phyloP scores from a whole-genome alignment of 2,113 vertebrate species.

The Paedocypris sp. region DNA sequence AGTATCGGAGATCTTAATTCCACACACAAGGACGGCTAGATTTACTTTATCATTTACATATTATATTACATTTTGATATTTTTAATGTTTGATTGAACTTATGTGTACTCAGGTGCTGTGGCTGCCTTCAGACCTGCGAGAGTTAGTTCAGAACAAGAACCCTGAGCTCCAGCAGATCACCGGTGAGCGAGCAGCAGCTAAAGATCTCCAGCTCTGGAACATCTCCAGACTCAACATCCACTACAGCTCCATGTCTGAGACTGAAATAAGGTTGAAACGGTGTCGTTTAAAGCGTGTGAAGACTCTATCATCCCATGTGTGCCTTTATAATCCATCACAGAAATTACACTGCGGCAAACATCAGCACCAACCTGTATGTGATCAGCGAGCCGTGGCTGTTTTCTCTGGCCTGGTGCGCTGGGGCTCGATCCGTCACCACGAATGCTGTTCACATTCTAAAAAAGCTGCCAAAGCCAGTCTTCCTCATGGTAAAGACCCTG shows the following conservation, averaged over 20 bases:
- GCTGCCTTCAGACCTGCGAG: constrained; percentile 57
- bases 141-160: constrained; percentile 50
- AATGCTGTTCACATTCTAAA: constrained; percentile 64
- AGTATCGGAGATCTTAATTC: too few species aligned
- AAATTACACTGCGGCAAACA: constrained; percentile 68
- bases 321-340: constrained; percentile 42
- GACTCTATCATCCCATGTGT: background rate
- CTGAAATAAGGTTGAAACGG: constrained; percentile 67
- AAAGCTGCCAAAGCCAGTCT: constrained; percentile 59
- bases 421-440: constrained; percentile 76
- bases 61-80: background rate
- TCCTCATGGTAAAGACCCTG: constrained; percentile 71
- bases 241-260: constrained; percentile 68
- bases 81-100: constrained; percentile 12
- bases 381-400: constrained; percentile 82
- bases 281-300: background rate
- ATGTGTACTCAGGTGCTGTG: constrained; percentile 65
- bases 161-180: constrained; percentile 67
- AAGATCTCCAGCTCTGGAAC: constrained; percentile 52
- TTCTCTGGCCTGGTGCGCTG: constrained; percentile 81
- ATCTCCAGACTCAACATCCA: constrained; percentile 70
- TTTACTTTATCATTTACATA: too few species aligned
- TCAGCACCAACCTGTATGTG: constrained; percentile 77
- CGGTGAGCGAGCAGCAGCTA: constrained; percentile 49
- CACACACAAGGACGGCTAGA: too few species aligned